phyloP scores from a whole-genome alignment of 2,797 vertebrate genomes.

The Crypturellus tataupa region DNA sequence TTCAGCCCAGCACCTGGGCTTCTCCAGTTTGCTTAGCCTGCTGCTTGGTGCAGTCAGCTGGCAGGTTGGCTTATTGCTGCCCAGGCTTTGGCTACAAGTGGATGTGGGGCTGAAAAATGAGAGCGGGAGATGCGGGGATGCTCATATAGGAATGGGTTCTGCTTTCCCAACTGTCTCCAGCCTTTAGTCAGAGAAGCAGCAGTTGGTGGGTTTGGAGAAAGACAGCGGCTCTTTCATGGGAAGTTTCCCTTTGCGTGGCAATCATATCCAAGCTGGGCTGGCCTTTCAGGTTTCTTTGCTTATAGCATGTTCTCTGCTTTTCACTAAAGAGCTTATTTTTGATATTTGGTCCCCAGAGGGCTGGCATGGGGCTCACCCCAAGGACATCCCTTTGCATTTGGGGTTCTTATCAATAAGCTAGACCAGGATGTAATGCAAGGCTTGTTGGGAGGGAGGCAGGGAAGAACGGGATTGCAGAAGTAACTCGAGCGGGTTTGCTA shows the following conservation, averaged over 20 bases:
- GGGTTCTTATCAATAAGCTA: not conserved
- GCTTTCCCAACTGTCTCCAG: not conserved
- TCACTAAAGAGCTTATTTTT: not conserved
- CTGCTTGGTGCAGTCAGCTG: rapidly evolving
- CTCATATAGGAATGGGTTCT: not conserved
- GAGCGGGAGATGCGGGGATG: not conserved
- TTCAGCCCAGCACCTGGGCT: not conserved
- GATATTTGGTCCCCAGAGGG: not conserved
- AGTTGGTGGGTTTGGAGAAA: not conserved
- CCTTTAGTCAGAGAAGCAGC: not conserved
- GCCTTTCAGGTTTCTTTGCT: conserved; percentile 8
- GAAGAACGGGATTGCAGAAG: not conserved
- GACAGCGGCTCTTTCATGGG: not conserved
- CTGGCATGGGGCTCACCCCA: not conserved
- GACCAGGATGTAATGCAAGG: not conserved
- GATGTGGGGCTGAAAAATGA: not conserved
- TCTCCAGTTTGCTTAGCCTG: not conserved
- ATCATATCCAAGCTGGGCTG: not conserved
- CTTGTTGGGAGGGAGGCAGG: not conserved
- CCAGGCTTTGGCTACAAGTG: not conserved
- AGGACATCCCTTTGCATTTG: not conserved
- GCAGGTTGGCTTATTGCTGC: not conserved
- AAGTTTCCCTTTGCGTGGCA: not conserved
- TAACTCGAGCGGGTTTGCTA: not conserved
- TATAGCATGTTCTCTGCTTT: not conserved